These are phyloP conservation scores for Dioctria rufipes DNA, from an alignment of 2,888 invertebrate genomes.

Conservation along the genomic window DNA sequence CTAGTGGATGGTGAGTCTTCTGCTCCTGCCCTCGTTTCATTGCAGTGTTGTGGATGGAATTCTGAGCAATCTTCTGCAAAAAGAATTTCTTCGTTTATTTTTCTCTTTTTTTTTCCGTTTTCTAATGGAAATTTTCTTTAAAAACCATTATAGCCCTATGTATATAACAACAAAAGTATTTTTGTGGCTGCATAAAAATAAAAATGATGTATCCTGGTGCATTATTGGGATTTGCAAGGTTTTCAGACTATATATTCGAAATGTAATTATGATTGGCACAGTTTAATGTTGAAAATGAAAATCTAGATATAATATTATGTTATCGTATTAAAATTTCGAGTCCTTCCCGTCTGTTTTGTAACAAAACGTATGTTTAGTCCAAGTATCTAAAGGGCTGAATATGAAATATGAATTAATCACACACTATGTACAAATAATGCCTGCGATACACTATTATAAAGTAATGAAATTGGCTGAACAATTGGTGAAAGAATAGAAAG, in stretches of 20 bases:
- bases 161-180: conserved; percentile 44
- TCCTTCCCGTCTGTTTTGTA: too few relatives aligned
- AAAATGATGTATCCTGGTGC: conserved; percentile 38
- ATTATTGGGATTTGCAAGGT: conserved; percentile 31
- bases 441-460: too few relatives aligned
- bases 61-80: conserved; percentile 47
- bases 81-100: conserved; percentile 18
- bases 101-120: conserved; percentile 2
- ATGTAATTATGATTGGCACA: conserved; percentile 28
- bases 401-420: too few relatives aligned
- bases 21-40: conserved; percentile 30
- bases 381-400: too few relatives aligned
- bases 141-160: conserved; percentile 13
- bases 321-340: too few relatives aligned
- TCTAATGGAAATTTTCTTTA: conserved; percentile 40
- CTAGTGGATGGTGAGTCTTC: background rate
- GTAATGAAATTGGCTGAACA: too few relatives aligned
- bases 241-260: conserved; percentile 7
- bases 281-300: background rate
- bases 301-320: too few relatives aligned
- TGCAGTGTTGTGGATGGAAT: conserved; percentile 47
- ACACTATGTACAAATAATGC: too few relatives aligned
- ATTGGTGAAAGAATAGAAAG: too few relatives aligned
- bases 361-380: too few relatives aligned
- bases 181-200: conserved; percentile 45